Percentiles rank a stretch among this genome's conserved stretches.
phyloP scores from a whole-genome alignment of 2,888 invertebrate species.

The Diaprepes abbreviatus region DNA sequence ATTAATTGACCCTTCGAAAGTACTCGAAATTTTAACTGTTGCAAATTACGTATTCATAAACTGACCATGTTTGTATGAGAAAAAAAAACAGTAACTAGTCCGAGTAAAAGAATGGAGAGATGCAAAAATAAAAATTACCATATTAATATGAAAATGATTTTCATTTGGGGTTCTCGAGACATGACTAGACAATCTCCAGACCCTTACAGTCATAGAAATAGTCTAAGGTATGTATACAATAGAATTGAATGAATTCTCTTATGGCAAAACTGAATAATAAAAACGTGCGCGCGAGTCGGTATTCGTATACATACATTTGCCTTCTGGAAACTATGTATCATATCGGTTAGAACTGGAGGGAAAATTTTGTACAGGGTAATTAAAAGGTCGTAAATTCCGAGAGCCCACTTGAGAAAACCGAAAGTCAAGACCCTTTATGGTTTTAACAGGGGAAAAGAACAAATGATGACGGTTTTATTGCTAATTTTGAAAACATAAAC shows the following conservation, averaged over 20 bases:
- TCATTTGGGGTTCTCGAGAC: constrained; percentile 25
- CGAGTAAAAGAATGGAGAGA: constrained; percentile 38
- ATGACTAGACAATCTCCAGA: constrained; percentile 44
- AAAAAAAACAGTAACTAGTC: constrained; percentile 45
- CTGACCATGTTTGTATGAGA: constrained; percentile 38
- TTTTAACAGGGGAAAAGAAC: constrained; percentile 1
- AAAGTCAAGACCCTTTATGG: not conserved
- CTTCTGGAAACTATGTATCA: constrained; percentile 28
- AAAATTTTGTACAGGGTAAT: constrained; percentile 24
- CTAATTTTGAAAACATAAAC: not conserved
- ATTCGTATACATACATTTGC: constrained; percentile 5
- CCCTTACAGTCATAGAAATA: not conserved
- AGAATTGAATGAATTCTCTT: too few relatives aligned
- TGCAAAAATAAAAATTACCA: constrained; percentile 51
- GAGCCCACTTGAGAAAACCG: constrained; percentile 9
- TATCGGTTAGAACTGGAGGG: constrained; percentile 41
- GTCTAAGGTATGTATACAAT: constrained; percentile 22
- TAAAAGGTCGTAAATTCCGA: constrained; percentile 8
- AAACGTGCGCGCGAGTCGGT: not conserved
- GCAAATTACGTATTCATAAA: constrained; percentile 58
- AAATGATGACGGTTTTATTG: constrained; percentile 9
- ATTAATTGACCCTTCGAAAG: constrained; percentile 55
- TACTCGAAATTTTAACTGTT: constrained; percentile 49
- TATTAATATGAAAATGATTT: constrained; percentile 60
- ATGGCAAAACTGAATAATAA: too few relatives aligned